Evolutionary conservation across 2,113 vertebrate genomes (phyloP), one percentile per base, ranked within the genome.

Genomic region (Oophaga pumilio): DNA sequence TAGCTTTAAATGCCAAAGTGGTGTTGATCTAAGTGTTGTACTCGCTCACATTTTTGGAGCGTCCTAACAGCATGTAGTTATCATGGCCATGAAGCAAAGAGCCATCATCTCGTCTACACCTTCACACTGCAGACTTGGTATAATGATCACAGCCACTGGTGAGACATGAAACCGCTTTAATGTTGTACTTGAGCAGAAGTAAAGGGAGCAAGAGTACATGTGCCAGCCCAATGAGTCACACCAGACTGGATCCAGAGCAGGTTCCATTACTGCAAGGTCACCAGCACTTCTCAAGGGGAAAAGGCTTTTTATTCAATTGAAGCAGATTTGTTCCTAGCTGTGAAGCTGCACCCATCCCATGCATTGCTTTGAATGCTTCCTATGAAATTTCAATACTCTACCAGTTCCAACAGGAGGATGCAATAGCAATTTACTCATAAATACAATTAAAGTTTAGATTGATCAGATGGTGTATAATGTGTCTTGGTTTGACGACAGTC

Each of bases 391-490:
- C 26, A 28, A 6, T 71, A 7, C 26, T 71, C 12, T 69, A 18
- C 24, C 11, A 15, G 5, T 17, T 71, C 68, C 26, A 17, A 6
- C 6, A 79, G 8, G 74, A 77, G n/a, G 77, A 59, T 26, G 53
- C n/a, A 79, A 57, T 26, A 24, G 77, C 26, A 57, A 80, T 80
- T 59, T 80, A 57, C 26, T 80, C 77, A n/a, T 80, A 80, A 24
- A 22, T n/a, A 13, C 52, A 53, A 52, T 80, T 59, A 80, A 8
- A 80, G 57, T 59, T 80, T 24, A 57, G 56, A 53, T 80, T 26
- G n/a, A 59, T 59, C 15, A 80, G 26, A 71, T 71, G 68, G 68
- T 71, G 13, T 71, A 66, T 24, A 24, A 24, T 8, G 62, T 66
- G 62, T 66, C 68, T 71, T 28, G 26, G 15, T 71, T 69, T 15